A percentile compares a stretch with the other conserved stretches of the same genome.
Conservation (phyloP, 2,888 invertebrate genomes). For the Dryocosmus kuriphilus region DNA sequence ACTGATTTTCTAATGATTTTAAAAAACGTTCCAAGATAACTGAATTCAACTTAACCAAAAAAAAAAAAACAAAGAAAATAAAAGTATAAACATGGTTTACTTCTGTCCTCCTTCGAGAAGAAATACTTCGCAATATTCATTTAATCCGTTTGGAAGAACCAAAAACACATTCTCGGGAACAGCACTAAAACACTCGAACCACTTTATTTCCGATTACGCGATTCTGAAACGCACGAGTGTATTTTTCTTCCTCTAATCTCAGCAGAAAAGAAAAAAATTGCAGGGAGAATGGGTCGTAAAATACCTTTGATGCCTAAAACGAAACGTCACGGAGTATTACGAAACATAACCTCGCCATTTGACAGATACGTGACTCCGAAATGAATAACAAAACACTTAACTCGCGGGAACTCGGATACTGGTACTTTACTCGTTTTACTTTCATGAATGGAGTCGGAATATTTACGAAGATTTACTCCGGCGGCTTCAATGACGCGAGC, state of each 20-base stretch:
- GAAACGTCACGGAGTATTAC: constrained; percentile 39
- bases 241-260: constrained; percentile 8
- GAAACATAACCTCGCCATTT: constrained; percentile 39
- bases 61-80: constrained; percentile 5
- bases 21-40: not conserved
- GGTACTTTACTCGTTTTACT: too few species aligned
- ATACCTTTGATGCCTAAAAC: constrained; percentile 31
- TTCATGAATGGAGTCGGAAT: constrained; percentile 28
- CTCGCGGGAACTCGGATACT: not conserved
- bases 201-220: not conserved
- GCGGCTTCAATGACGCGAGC: constrained; percentile 25
- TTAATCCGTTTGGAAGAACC: not conserved
- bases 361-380: not conserved
- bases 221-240: not conserved
- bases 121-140: not conserved
- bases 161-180: not conserved
- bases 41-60: not conserved
- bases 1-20: not conserved
- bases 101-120: not conserved
- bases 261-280: constrained; percentile 28
- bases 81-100: not conserved
- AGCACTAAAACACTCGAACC: not conserved
- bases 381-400: constrained; percentile 10
- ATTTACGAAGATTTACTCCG: constrained; percentile 23
- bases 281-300: constrained; percentile 32